These are phyloP conservation scores for Hippopotamus amphibius DNA, from an alignment of 2,113 vertebrate species.

Conservation along the genomic window DNA sequence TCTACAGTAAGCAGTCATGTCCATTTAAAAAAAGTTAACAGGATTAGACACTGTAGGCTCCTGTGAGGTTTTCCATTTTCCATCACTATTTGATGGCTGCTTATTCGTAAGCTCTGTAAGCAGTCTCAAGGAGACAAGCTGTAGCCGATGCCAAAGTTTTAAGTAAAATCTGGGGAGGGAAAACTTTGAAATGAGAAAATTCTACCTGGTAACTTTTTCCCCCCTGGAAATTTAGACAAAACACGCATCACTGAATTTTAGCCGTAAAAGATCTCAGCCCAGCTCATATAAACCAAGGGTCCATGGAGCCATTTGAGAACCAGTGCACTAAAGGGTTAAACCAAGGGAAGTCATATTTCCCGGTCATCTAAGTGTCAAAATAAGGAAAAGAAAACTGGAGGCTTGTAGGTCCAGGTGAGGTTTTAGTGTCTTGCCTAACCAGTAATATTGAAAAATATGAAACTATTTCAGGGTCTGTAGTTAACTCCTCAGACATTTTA, in stretches of 20 bases:
- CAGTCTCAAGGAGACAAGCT: background rate
- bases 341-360: background rate
- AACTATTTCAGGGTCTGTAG: background rate
- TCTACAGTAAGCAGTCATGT: background rate
- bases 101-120: background rate
- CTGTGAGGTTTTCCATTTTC: background rate
- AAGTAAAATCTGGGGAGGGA: background rate
- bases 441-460: slow-evolving; percentile 14
- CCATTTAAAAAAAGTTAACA: background rate
- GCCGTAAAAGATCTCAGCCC: background rate
- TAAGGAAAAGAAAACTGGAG: background rate
- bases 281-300: background rate
- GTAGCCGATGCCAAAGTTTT: background rate
- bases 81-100: slow-evolving; percentile 21
- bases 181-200: background rate
- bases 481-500: slow-evolving; percentile 47
- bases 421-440: background rate
- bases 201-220: background rate
- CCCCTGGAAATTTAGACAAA: slow-evolving; percentile 20
- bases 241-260: slow-evolving; percentile 10
- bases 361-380: background rate
- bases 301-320: background rate
- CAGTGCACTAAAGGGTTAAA: background rate
- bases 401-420: background rate
- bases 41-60: background rate